Evolutionary conservation across 2,888 invertebrate species (phyloP).

Genomic region (Eremobia ochroleuca): DNA sequence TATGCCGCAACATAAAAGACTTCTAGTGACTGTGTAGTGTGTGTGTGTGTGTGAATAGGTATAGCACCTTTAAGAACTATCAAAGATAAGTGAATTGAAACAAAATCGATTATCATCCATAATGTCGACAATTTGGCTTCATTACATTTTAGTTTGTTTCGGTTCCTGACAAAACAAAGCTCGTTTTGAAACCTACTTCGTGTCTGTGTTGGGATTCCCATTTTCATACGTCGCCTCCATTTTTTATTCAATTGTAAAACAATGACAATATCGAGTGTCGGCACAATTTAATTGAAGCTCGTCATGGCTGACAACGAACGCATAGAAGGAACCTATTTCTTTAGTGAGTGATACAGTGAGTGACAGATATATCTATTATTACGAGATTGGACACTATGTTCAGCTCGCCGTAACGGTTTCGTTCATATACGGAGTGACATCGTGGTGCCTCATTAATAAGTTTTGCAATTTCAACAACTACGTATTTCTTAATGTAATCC

Average conservation of each 20-base stretch:
- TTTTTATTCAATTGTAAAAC: background rate
- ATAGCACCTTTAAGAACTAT: background rate
- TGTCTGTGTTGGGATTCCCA: too few species aligned
- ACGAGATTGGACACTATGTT: slow-evolving; percentile 9
- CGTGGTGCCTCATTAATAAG: slow-evolving; percentile 45
- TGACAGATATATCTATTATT: background rate
- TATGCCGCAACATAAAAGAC: background rate
- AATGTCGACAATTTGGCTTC: background rate
- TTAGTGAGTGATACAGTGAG: background rate
- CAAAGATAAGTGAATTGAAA: slow-evolving; percentile 23
- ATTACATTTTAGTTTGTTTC: slow-evolving; percentile 22
- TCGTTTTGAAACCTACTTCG: background rate
- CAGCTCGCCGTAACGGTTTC: background rate
- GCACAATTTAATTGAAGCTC: background rate
- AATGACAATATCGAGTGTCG: background rate
- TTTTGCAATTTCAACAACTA: slow-evolving; percentile 47
- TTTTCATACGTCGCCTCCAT: background rate
- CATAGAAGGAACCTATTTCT: background rate
- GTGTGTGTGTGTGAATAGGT: too few species aligned
- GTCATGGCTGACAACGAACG: slow-evolving; percentile 3
- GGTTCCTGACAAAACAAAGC: background rate
- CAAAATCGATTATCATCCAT: slow-evolving; percentile 7
- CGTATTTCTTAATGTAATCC: slow-evolving; percentile 31
- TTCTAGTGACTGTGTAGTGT: slow-evolving; percentile 25
- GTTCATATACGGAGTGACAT: slow-evolving; percentile 40